phyloP scores from a whole-genome alignment of 2,888 invertebrate genomes.

The Andrena hattorfiana region DNA sequence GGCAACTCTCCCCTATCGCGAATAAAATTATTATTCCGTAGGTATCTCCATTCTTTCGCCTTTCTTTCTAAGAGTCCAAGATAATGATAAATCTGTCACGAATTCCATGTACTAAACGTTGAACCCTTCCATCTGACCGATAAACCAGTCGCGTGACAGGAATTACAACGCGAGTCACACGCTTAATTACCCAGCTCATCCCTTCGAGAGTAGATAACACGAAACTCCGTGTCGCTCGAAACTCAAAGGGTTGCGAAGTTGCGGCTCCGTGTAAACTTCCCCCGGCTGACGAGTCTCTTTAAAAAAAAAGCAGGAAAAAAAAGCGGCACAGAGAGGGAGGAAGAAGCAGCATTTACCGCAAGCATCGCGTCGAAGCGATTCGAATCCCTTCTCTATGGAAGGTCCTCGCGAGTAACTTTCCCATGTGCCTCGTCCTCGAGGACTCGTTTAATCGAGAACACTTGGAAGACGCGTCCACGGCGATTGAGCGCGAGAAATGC shows the following conservation, averaged over 20 bases:
- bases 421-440: conserved; percentile 75
- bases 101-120: neutral
- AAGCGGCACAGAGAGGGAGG: neutral
- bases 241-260: conserved; percentile 24
- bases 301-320: neutral
- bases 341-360: conserved; percentile 8
- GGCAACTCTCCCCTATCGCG: too few relatives aligned
- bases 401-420: conserved; percentile 76
- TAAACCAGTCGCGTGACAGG: conserved; percentile 23
- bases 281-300: conserved; percentile 1
- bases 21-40: too few relatives aligned
- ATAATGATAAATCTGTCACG: too few relatives aligned
- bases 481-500: conserved; percentile 72
- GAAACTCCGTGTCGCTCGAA: conserved; percentile 13
- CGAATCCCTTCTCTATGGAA: conserved; percentile 14
- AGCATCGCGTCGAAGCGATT: neutral
- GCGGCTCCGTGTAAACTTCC: neutral
- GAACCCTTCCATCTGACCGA: conserved; percentile 13
- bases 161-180: conserved; percentile 22
- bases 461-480: conserved; percentile 39
- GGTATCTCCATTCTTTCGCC: too few relatives aligned
- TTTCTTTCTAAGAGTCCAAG: too few relatives aligned
- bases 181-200: conserved; percentile 24
- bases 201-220: conserved; percentile 19
- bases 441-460: conserved; percentile 79